Percentiles rank a stretch among this genome's conserved stretches.
phyloP scores from a whole-genome alignment of 2,113 vertebrate genomes.

The Ellobius talpinus region DNA sequence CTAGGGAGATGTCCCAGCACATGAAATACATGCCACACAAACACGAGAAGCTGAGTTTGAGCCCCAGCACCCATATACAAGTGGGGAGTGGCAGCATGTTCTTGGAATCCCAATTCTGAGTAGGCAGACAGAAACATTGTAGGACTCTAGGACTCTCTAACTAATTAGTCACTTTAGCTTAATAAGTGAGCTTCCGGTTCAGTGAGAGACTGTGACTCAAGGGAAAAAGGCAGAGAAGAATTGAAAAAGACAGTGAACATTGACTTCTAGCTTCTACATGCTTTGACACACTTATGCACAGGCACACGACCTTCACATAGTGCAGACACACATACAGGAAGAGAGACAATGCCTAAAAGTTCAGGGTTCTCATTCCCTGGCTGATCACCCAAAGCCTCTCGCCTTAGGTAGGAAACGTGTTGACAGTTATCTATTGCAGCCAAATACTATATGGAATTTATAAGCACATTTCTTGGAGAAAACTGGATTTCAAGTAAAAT shows the following conservation, averaged over 20 bases:
- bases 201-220: background rate
- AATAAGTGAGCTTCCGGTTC: background rate
- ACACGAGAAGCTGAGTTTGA: background rate
- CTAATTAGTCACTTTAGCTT: background rate
- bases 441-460: conserved; percentile 3
- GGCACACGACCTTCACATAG: background rate
- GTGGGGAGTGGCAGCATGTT: too few species aligned
- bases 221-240: too few species aligned
- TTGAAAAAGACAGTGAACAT: too few species aligned
- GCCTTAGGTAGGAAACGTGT: background rate
- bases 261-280: too few species aligned
- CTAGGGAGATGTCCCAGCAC: background rate
- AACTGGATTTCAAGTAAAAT: background rate
- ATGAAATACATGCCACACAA: background rate
- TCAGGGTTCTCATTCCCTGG: background rate
- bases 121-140: too few species aligned
- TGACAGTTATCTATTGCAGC: background rate
- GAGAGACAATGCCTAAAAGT: background rate
- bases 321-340: background rate
- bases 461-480: conserved; percentile 13
- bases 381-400: background rate
- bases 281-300: background rate
- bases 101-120: background rate
- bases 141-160: too few species aligned
- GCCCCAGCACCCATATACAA: background rate